Evolutionary conservation across 2,113 vertebrate genomes (phyloP).

Genomic region (Galeopterus variegatus): DNA sequence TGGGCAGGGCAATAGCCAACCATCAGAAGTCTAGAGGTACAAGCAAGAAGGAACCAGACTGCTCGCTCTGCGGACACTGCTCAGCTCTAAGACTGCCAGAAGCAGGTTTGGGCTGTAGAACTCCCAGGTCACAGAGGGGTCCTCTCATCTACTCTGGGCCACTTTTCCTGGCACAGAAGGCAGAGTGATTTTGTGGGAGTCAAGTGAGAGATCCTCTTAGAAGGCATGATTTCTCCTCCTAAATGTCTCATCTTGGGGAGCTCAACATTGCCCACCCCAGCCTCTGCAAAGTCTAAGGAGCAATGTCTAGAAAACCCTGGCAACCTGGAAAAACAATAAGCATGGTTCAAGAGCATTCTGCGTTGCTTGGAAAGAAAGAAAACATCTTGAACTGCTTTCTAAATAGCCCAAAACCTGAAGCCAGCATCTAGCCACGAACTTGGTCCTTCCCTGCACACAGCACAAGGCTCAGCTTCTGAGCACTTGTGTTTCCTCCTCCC

Average conservation of each 20-base stretch:
- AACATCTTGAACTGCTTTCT: constrained; percentile 40
- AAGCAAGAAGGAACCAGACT: neutral
- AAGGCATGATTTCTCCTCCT: neutral
- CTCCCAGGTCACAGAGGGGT: neutral
- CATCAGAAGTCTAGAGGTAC: neutral
- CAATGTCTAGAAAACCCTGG: constrained; percentile 59
- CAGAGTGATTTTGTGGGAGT: neutral
- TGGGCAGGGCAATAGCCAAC: neutral
- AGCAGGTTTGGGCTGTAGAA: neutral
- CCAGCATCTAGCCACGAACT: neutral
- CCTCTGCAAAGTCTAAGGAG: neutral
- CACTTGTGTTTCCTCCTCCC: neutral
- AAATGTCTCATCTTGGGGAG: neutral
- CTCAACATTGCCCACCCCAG: neutral
- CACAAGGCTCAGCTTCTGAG: neutral
- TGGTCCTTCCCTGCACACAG: neutral
- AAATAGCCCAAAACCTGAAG: neutral
- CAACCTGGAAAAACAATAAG: constrained; percentile 45
- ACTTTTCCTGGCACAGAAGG: neutral
- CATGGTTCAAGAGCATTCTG: neutral
- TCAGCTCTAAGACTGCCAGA: neutral
- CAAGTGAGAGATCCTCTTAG: neutral
- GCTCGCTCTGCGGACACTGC: neutral
- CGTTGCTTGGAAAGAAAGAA: constrained; percentile 49
- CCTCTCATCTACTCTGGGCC: neutral